phyloP scores from a whole-genome alignment of 2,113 vertebrate genomes.

The Ibidorhyncha struthersii region DNA sequence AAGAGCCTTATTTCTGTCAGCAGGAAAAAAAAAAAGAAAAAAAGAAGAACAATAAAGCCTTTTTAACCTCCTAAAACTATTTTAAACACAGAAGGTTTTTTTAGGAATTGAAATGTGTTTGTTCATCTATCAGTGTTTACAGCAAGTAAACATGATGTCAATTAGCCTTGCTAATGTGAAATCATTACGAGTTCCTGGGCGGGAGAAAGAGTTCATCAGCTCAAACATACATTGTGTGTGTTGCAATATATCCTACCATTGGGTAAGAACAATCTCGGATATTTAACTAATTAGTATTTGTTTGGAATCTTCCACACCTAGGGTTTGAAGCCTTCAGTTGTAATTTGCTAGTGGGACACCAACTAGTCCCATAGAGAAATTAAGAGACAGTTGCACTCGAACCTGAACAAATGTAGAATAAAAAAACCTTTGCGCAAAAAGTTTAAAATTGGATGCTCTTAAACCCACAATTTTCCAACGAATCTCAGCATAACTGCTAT shows the following conservation, averaged over 20 bases:
- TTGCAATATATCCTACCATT: background rate
- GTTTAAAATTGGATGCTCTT: background rate
- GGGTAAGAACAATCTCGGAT: background rate
- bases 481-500: background rate
- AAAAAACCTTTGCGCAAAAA: background rate
- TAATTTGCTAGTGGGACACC: background rate
- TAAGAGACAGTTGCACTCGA: background rate
- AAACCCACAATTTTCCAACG: background rate
- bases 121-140: constrained; percentile 51
- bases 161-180: constrained; percentile 66
- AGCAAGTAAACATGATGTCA: constrained; percentile 64
- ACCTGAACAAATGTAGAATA: background rate
- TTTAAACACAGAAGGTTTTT: constrained; percentile 17
- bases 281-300: background rate
- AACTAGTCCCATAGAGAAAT: background rate
- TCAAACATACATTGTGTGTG: background rate
- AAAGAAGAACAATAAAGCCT: background rate
- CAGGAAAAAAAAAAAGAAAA: background rate
- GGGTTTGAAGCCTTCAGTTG: background rate
- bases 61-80: background rate
- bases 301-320: background rate
- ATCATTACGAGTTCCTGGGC: constrained; percentile 33
- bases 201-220: constrained; percentile 42
- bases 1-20: background rate
- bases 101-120: constrained; percentile 48